These are phyloP conservation scores for Dinocampus coccinellae DNA, from an alignment of 2,888 invertebrate genomes.

Conservation along the genomic window DNA sequence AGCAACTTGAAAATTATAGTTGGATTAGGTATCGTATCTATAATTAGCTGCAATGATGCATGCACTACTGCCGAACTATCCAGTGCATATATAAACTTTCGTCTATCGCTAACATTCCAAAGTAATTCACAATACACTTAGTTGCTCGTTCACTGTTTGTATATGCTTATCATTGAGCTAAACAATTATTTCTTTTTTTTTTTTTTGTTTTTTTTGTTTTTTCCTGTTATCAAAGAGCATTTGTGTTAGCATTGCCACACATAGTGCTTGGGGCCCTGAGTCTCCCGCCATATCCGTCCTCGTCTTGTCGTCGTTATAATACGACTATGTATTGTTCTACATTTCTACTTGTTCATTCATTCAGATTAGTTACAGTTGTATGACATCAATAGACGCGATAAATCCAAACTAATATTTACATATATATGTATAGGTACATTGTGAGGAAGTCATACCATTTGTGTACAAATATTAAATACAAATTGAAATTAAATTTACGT, in stretches of 20 bases:
- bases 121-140: constrained; percentile 14
- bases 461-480: neutral
- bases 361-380: neutral
- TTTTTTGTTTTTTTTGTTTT: neutral
- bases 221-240: neutral
- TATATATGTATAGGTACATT: too few relatives aligned
- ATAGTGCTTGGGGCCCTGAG: neutral
- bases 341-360: neutral
- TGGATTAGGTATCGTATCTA: constrained; percentile 30
- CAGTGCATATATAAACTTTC: neutral
- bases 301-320: neutral
- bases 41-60: constrained; percentile 35
- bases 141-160: neutral
- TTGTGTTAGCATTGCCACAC: neutral
- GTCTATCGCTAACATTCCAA: constrained; percentile 32
- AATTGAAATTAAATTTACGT: neutral
- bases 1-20: constrained; percentile 17
- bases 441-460: neutral
- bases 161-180: neutral
- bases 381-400: neutral
- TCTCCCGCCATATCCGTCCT: neutral
- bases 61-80: constrained; percentile 20
- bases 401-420: neutral
- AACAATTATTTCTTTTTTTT: neutral
- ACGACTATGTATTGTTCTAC: neutral